A percentile compares a stretch with the other conserved stretches of the same genome.
phyloP scores from a whole-genome alignment of 2,888 invertebrate genomes.

The Zhuqinia jingwanae region DNA sequence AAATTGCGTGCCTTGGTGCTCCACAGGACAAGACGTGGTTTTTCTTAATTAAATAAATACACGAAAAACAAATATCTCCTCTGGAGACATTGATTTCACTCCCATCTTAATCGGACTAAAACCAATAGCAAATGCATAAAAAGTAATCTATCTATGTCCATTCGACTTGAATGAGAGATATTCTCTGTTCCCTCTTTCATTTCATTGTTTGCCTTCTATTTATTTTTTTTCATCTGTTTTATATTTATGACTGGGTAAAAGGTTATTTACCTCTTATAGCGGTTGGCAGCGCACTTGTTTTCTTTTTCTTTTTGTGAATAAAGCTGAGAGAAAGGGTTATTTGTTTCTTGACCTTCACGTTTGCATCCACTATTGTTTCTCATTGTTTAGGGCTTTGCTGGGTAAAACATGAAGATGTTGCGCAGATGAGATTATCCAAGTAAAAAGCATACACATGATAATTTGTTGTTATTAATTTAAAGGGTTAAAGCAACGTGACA shows the following conservation, averaged over 20 bases:
- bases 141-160: no score
- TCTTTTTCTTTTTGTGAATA: no score
- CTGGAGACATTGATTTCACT: no score
- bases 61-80: no score
- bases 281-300: no score
- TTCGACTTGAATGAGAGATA: no score
- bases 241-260: not conserved
- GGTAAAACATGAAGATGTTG: not conserved
- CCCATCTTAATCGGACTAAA: no score
- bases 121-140: no score
- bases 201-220: not conserved
- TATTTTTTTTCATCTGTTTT: not conserved
- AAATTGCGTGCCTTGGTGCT: no score
- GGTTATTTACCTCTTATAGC: slow-evolving; percentile 18
- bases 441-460: not conserved
- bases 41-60: no score
- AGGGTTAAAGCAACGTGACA: slow-evolving; percentile 78
- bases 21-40: no score
- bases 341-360: slow-evolving; percentile 32
- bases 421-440: not conserved
- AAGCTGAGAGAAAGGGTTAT: not conserved
- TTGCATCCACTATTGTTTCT: not conserved
- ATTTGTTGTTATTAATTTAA: slow-evolving; percentile 14
- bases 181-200: not conserved
- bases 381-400: not conserved